Evolutionary conservation across 2,113 vertebrate genomes (phyloP).

Genomic region (Microcebus tavaratra): DNA sequence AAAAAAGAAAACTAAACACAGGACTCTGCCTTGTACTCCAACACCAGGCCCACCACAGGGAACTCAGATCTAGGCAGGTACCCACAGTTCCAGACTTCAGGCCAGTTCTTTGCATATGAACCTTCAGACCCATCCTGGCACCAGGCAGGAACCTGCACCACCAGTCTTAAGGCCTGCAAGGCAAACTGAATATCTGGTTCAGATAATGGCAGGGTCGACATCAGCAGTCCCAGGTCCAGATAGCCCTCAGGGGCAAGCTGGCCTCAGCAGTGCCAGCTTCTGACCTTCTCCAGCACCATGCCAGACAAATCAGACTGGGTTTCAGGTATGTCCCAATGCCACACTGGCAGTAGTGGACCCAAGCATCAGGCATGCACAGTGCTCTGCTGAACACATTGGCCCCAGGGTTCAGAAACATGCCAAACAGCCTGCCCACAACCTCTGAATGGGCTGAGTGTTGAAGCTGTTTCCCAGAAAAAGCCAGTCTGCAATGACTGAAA

Average conservation of each 20-base stretch:
- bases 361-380: neutral
- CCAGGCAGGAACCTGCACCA: neutral
- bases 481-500: too few species aligned
- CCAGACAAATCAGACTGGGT: neutral
- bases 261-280: neutral
- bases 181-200: neutral
- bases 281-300: fast-evolving
- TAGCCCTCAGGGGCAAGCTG: neutral
- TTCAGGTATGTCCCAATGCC: neutral
- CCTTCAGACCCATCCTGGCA: neutral
- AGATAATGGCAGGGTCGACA: too few species aligned
- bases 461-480: neutral
- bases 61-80: neutral
- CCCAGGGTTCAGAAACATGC: neutral
- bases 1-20: neutral
- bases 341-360: neutral
- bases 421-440: neutral
- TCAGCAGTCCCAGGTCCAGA: neutral
- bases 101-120: too few species aligned
- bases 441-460: neutral
- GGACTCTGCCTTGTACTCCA: neutral
- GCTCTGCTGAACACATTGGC: too few species aligned
- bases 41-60: neutral
- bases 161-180: neutral
- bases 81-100: too few species aligned